Percentiles rank a stretch among this genome's conserved stretches.
phyloP scores from a whole-genome alignment of 2,888 invertebrate species.

The Agrotis ipsilon region DNA sequence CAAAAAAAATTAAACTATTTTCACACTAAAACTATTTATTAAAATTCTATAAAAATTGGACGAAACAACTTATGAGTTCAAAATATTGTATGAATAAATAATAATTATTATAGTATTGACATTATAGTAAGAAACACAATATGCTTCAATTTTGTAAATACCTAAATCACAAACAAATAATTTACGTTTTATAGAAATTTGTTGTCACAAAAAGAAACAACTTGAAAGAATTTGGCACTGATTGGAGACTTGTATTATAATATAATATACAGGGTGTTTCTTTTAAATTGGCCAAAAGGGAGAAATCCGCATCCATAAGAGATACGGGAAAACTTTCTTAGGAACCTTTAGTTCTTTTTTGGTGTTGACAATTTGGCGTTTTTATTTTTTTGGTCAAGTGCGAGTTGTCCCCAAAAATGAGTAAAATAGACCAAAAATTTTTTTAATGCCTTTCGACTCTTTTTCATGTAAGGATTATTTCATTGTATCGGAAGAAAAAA shows the following conservation, averaged over 20 bases:
- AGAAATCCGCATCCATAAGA: too few species aligned
- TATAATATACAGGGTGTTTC: too few species aligned
- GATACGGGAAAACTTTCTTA: too few species aligned
- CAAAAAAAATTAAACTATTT: background rate
- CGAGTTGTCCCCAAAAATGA: too few species aligned
- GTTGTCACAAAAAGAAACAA: background rate
- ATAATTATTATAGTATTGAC: background rate
- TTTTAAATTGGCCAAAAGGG: too few species aligned
- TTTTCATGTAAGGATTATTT: too few species aligned
- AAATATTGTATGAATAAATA: background rate
- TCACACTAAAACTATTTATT: background rate
- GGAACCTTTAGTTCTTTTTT: too few species aligned
- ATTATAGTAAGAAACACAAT: background rate
- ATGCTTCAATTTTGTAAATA: background rate
- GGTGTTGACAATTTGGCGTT: too few species aligned
- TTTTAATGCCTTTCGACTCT: too few species aligned
- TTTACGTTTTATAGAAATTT: background rate
- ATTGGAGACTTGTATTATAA: constrained; percentile 1
- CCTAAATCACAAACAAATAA: background rate
- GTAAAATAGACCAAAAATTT: too few species aligned
- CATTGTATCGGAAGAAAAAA: too few species aligned
- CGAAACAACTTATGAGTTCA: background rate
- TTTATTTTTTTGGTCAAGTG: too few species aligned
- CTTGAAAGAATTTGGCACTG: background rate
- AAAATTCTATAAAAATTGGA: background rate